Evolutionary conservation across 2,888 invertebrate species (phyloP).

Genomic region (Odontocerum albicorne): DNA sequence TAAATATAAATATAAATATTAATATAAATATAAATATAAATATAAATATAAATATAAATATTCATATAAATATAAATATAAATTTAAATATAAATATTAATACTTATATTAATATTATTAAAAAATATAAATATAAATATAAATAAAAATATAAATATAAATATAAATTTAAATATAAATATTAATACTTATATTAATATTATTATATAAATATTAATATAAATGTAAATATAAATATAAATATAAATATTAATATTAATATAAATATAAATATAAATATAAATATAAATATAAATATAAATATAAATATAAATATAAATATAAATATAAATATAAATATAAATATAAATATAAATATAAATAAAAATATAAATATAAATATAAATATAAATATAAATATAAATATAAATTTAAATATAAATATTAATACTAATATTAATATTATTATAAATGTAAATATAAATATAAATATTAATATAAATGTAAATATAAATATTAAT

Average conservation of each 20-base stretch:
- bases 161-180: background rate
- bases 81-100: background rate
- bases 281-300: slow-evolving; percentile 8
- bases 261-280: slow-evolving; percentile 11
- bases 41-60: slow-evolving; percentile 6
- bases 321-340: background rate
- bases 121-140: background rate
- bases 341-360: background rate
- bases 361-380: background rate
- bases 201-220: background rate
- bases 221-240: slow-evolving; percentile 21
- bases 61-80: background rate
- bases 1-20: slow-evolving; percentile 8
- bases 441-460: background rate
- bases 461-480: slow-evolving; percentile 20
- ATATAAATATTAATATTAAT: slow-evolving; percentile 16
- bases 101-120: too few species aligned
- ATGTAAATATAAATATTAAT: slow-evolving; percentile 15
- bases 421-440: background rate
- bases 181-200: background rate
- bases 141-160: background rate
- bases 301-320: slow-evolving; percentile 6
- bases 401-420: background rate
- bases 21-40: slow-evolving; percentile 5
- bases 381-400: background rate